phyloP scores from a whole-genome alignment of 2,113 vertebrate genomes.

The Regulus satrapa region DNA sequence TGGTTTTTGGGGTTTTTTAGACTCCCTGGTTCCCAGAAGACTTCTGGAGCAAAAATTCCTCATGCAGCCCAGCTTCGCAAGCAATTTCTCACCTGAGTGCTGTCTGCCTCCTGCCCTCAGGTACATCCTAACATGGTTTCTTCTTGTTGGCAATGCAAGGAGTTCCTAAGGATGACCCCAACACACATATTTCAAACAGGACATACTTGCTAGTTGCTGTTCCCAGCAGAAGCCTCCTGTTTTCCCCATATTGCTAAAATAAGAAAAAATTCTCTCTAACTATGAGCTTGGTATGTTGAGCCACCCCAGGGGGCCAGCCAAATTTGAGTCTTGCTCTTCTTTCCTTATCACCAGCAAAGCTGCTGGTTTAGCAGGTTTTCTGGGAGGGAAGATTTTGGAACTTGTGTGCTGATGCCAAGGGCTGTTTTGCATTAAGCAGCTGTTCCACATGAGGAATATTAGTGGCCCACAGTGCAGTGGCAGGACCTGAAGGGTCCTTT shows the following conservation, averaged over 20 bases:
- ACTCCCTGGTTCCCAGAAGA: not conserved
- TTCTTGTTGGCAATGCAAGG: not conserved
- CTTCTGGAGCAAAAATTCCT: not conserved
- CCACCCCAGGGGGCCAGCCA: accelerated
- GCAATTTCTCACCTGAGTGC: not conserved
- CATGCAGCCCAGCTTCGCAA: not conserved
- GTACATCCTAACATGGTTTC: not conserved
- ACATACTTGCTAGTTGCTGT: not conserved
- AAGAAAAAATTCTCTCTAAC: not conserved
- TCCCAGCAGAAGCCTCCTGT: not conserved
- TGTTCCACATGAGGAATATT: not conserved
- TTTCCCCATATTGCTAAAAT: not conserved
- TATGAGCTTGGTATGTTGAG: not conserved
- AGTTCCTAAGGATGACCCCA: not conserved
- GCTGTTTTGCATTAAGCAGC: not conserved
- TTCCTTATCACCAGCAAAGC: not conserved
- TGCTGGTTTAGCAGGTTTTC: not conserved
- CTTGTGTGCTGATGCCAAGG: not conserved
- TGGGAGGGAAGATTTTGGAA: not conserved
- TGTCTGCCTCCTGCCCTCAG: not conserved
- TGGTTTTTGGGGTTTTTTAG: accelerated
- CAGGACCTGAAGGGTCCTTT: not conserved
- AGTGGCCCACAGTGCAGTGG: not conserved
- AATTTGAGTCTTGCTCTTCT: not conserved
- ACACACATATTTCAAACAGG: not conserved